Conservation (phyloP, 2,797 vertebrate species). For the Allobates femoralis region DNA sequence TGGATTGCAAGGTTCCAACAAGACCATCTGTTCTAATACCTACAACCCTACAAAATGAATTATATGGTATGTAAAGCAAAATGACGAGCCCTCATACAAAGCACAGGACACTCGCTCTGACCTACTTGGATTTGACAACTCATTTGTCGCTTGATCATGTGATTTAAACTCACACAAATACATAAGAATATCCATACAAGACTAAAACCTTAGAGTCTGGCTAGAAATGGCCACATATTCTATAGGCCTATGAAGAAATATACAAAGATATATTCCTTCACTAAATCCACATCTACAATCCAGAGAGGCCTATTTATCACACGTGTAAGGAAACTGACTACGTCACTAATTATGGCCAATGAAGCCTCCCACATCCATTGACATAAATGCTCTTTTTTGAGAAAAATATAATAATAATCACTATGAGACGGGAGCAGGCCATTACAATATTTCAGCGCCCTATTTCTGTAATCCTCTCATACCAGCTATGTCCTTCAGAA, state of each 20-base stretch:
- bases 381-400: neutral
- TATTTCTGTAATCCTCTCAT: neutral
- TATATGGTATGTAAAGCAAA: neutral
- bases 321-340: neutral
- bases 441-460: neutral
- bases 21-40: too few relatives aligned
- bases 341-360: neutral
- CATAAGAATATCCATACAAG: neutral
- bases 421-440: neutral
- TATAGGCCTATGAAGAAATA: neutral
- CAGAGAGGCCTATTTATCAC: neutral
- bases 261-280: neutral
- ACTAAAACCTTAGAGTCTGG: neutral
- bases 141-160: neutral
- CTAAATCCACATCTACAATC: neutral
- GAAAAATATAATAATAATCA: neutral
- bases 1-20: too few relatives aligned
- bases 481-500: neutral
- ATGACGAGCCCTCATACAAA: neutral
- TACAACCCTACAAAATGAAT: neutral
- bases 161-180: neutral
- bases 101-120: neutral
- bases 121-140: constrained; percentile 9
- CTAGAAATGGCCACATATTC: neutral
- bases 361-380: neutral